Conservation (phyloP, 2,113 vertebrate species). For the Dipodomys ordii region DNA sequence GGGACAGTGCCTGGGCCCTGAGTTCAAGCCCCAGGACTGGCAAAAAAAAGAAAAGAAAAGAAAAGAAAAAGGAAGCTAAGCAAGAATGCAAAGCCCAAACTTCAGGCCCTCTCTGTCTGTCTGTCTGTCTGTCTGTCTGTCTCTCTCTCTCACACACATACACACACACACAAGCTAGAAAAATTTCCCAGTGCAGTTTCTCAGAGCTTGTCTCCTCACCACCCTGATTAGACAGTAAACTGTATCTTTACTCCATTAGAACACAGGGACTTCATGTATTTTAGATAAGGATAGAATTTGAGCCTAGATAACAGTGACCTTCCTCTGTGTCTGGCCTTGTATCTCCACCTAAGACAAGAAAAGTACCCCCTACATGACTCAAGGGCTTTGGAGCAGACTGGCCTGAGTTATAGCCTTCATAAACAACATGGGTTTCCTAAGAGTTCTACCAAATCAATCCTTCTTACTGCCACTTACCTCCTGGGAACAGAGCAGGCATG, state of each 20-base stretch:
- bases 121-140: no score
- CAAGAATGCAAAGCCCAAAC: no score
- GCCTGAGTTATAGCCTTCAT: background rate
- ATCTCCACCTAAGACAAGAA: background rate
- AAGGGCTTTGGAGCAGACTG: background rate
- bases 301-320: background rate
- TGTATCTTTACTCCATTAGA: background rate
- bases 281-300: background rate
- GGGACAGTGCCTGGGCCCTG: no score
- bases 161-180: no score
- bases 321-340: background rate
- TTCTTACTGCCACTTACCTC: background rate
- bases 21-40: no score
- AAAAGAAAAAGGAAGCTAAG: no score
- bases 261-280: background rate
- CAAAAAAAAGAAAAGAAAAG: no score
- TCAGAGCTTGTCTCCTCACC: background rate
- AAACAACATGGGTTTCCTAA: background rate
- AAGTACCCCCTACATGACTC: background rate
- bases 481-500: background rate
- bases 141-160: no score
- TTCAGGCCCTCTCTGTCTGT: no score
- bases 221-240: background rate
- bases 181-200: background rate
- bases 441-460: background rate